These are phyloP conservation scores for Anarsia innoxiella DNA, from an alignment of 2,888 invertebrate genomes.

Conservation along the genomic window DNA sequence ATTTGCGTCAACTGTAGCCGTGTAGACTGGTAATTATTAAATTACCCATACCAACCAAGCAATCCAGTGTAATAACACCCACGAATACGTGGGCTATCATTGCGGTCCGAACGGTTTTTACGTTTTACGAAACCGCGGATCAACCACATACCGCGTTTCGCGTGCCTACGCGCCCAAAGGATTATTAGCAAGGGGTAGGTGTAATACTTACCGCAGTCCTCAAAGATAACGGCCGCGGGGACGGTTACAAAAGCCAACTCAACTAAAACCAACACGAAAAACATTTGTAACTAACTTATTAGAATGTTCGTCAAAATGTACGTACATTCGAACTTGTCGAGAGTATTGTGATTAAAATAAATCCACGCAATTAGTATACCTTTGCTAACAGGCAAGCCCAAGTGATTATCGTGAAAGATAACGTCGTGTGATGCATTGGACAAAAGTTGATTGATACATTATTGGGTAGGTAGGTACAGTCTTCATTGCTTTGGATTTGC, in stretches of 20 bases:
- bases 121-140: too few relatives aligned
- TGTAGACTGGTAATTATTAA: too few relatives aligned
- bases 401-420: slow-evolving; percentile 49
- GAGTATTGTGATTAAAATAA: slow-evolving; percentile 30
- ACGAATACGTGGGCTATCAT: too few relatives aligned
- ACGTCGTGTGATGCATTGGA: slow-evolving; percentile 31
- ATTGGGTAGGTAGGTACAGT: not conserved
- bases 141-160: too few relatives aligned
- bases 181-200: too few relatives aligned
- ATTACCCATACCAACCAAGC: too few relatives aligned
- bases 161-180: too few relatives aligned
- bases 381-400: slow-evolving; percentile 15
- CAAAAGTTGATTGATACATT: slow-evolving; percentile 23
- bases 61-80: too few relatives aligned
- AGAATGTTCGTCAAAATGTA: too few relatives aligned
- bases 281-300: slow-evolving; percentile 31
- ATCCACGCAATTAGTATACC: slow-evolving; percentile 10
- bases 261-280: slow-evolving; percentile 28
- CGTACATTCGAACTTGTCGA: slow-evolving; percentile 25
- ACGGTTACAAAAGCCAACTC: slow-evolving; percentile 25
- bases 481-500: too few relatives aligned
- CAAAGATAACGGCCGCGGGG: slow-evolving; percentile 42
- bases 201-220: slow-evolving; percentile 63
- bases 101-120: too few relatives aligned
- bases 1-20: too few relatives aligned